phyloP scores from a whole-genome alignment of 2,797 vertebrate genomes.

The Lithobates pipiens region DNA sequence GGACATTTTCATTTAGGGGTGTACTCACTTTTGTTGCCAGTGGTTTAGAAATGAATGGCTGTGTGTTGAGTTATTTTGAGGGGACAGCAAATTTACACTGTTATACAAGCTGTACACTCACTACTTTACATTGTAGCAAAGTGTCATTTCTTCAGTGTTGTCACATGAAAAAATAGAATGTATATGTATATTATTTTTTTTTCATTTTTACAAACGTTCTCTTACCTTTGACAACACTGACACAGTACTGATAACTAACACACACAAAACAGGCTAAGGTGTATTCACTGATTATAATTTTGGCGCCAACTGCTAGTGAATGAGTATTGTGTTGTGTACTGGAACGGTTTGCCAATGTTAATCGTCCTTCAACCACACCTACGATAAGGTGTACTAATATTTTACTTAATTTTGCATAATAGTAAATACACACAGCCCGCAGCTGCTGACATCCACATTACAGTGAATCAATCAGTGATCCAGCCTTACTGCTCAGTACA shows the following conservation, averaged over 20 bases:
- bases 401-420: constrained; percentile 22
- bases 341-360: neutral
- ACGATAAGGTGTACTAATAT: constrained; percentile 26
- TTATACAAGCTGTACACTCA: too few species aligned
- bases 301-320: constrained; percentile 9
- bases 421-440: constrained; percentile 19
- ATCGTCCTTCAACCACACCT: constrained; percentile 24
- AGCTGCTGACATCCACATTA: constrained; percentile 10
- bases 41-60: too few species aligned
- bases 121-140: too few species aligned
- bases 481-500: neutral
- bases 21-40: too few species aligned
- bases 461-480: constrained; percentile 32
- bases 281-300: neutral
- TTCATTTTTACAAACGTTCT: neutral
- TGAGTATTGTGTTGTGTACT: neutral
- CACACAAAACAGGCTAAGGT: neutral
- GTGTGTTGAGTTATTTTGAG: too few species aligned
- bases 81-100: too few species aligned
- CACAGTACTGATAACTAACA: neutral
- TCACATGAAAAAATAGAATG: too few species aligned
- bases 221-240: neutral
- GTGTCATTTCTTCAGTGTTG: too few species aligned
- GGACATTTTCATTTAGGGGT: too few species aligned
- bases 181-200: too few species aligned